Base-by-base conservation (phyloP, 2,888 invertebrate genomes). In the Andrena minutula region DNA sequence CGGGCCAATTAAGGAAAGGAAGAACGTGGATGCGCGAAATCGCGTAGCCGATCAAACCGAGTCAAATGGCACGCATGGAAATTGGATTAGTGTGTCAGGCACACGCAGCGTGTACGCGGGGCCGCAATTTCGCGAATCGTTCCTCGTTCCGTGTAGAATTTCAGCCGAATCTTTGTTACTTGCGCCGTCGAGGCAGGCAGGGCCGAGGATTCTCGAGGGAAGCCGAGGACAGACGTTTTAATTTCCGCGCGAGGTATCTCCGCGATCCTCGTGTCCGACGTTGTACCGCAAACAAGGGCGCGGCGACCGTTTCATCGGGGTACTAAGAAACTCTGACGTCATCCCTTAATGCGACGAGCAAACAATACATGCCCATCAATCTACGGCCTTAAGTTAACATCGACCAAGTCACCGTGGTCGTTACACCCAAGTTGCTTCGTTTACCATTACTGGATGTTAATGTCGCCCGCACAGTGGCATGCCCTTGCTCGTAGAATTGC, bases 61-160 rank as follows among this genome's bases (percentile, higher is more conserved):
- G 53, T 28, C 30, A 51, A 47, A 56, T 60, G 72, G 73, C 68
- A 75, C 64, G 65, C 81, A 64, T 75, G 83, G 84, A 88, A 87
- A 88, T 87, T 86, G 77, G 87, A 88, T 85, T 61, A 87, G 77
- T 85, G 65, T 88, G 88, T 85, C 87, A 88, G 56, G 41, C 51
- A 56, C 23, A 71, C 56, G 75, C 49, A 23, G 49, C 47, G 79
- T 47, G 69, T 28, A 65, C 49, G 51, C 47, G 68, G 12, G 12
- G 16, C 49, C 32, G 30, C 28, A 28, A 28, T 51, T 35, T 63
- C 66, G 60, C 32, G 30, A 23, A 26, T 32, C 23, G 8, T 3
- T 47, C 16, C 30, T 2, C 10, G 32, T 35, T 35, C 35, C 12
- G 8, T 12, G 10, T 10, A 10, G 26, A 26, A 26, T 26, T 26